Base-by-base conservation (phyloP, 1,140 invertebrate genomes). In the Apis laboriosa region DNA sequence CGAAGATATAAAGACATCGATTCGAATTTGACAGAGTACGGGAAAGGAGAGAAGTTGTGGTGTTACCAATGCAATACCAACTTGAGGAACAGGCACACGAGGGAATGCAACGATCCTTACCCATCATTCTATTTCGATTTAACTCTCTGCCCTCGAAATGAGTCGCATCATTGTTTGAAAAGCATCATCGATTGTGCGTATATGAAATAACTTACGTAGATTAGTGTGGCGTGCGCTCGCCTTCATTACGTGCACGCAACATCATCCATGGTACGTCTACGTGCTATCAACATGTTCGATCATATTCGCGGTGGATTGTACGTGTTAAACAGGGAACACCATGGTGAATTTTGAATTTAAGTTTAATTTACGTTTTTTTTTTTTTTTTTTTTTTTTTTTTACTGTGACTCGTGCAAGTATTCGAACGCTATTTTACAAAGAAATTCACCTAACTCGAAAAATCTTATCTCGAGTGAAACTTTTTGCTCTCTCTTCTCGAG, bases 31-130 rank as follows among this genome's bases (percentile, higher is more conserved):
- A 61, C 81, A 85, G 84, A 80, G 49, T n/a, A 64, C 51, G 64
- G 81, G 12, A 81, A 24, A 58, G 68, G 85, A 56, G 86, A 82
- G 0, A 60, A 84, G 34, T 81, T 92, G 24, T 91, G 89, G 90
- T 93, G 92, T 77, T 92, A 93, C 56, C 67, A 90, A 13, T 93
- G 92, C 67, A 93, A 93, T 49, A 88, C 90, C 0, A 77, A 92
- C 83, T 66, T 91, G 56, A 86, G 61, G 51, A 77, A 75, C 13
- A 85, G 88, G 0, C 87, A 89, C 17, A 90, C 86, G 24, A 70
- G 72, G 28, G 90, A 90, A 24, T 93, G 92, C 84, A 93, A 93
- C 71, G 92, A 93, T 74, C 92, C 92, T 70, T 93, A 90, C 83
- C 81, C 90, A 11, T 74, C 75, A 55, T 71, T 86, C 24, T 74